Percentiles rank a stretch among this genome's conserved stretches.
Conservation (phyloP, 2,797 vertebrate species). For the Lophotriccus pileatus region DNA sequence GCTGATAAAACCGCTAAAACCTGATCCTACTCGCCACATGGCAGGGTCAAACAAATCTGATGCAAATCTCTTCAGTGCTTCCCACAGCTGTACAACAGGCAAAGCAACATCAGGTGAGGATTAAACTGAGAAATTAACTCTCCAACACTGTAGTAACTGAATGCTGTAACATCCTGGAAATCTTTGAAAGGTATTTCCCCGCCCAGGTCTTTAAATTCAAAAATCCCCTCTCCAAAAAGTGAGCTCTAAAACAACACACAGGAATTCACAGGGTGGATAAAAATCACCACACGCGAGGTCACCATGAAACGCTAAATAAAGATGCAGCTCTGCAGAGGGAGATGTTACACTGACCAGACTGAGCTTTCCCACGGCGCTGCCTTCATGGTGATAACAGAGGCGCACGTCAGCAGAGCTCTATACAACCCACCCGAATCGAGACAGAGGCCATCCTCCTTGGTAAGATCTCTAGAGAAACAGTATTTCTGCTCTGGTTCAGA, state of each 20-base stretch:
- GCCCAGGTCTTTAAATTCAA: neutral
- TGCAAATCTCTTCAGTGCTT: neutral
- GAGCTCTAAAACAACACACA: neutral
- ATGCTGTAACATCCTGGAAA: accelerated
- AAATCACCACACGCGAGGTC: accelerated
- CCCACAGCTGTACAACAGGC: neutral
- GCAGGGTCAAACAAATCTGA: neutral
- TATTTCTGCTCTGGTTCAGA: neutral
- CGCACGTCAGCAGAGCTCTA: neutral
- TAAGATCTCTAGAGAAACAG: neutral
- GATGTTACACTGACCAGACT: neutral
- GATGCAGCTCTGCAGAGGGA: accelerated
- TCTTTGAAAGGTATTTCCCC: neutral
- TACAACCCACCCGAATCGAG: accelerated
- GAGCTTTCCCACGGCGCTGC: accelerated
- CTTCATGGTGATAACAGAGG: neutral
- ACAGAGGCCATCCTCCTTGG: neutral
- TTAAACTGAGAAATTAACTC: neutral
- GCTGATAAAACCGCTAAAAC: conserved; percentile 1
- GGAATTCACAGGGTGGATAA: neutral
- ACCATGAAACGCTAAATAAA: neutral
- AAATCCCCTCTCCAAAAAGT: neutral
- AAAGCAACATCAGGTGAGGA: neutral
- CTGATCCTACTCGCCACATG: neutral
- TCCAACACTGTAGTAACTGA: neutral